A percentile compares a stretch with the other conserved stretches of the same genome.
Conservation (phyloP, 2,797 vertebrate genomes). For the Molothrus ater region DNA sequence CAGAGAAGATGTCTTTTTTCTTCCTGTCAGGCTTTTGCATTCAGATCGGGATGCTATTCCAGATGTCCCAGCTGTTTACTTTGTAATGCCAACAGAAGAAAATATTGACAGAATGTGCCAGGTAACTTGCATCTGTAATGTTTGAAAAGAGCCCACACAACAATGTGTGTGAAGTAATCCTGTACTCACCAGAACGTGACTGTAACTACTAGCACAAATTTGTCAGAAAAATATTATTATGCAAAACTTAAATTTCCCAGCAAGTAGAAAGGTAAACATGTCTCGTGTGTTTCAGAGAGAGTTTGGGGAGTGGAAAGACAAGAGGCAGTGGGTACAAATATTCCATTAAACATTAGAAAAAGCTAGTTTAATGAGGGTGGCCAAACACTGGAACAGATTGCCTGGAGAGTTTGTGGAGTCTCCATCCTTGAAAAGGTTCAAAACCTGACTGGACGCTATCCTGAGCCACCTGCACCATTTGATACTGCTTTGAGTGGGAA, state of each 20-base stretch:
- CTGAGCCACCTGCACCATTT: neutral
- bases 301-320: neutral
- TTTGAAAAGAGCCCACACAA: neutral
- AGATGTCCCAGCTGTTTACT: conserved; percentile 95
- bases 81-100: conserved; percentile 97
- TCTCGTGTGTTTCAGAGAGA: neutral
- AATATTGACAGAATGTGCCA: conserved; percentile 97
- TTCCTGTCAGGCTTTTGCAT: conserved; percentile 85
- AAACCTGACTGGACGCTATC: neutral
- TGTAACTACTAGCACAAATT: neutral
- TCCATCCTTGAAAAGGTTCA: neutral
- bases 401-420: neutral
- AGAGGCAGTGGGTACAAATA: neutral
- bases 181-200: neutral
- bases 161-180: neutral
- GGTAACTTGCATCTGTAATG: conserved; percentile 71
- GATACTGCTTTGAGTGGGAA: neutral
- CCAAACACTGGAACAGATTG: neutral
- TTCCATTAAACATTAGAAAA: neutral
- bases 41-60: conserved; percentile 96
- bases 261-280: neutral
- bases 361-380: neutral
- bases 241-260: neutral
- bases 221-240: neutral
- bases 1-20: neutral